Evolutionary conservation across 1,140 invertebrate species (phyloP).

Genomic region (Dolichoris vasculosae): DNA sequence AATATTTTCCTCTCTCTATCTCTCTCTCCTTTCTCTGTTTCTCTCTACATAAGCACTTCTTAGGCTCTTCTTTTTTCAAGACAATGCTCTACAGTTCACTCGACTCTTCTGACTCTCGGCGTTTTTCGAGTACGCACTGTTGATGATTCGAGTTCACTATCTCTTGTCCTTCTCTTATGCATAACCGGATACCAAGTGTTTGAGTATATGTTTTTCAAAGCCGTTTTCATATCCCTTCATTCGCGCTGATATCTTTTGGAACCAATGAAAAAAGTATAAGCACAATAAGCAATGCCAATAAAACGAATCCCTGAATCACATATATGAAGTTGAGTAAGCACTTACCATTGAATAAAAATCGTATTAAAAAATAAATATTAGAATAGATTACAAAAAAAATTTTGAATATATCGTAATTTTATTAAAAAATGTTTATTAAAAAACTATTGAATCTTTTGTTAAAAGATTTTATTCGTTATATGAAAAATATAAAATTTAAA

Average conservation of each 20-base stretch:
- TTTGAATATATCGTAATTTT: neutral
- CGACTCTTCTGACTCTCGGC: neutral
- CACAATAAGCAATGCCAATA: neutral
- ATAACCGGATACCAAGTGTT: neutral
- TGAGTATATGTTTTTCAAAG: neutral
- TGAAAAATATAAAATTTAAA: neutral
- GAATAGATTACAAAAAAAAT: neutral
- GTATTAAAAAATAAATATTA: neutral
- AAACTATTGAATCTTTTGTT: neutral
- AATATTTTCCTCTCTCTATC: neutral
- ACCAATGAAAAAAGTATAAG: neutral
- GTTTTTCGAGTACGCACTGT: constrained; percentile 1
- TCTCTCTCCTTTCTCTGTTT: neutral
- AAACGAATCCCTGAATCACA: neutral
- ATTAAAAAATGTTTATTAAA: neutral
- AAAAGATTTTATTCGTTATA: neutral
- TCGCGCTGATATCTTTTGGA: neutral
- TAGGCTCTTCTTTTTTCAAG: neutral
- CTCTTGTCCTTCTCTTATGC: neutral
- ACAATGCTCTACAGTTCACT: neutral
- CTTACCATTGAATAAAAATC: neutral
- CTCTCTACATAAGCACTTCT: neutral
- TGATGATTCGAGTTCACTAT: neutral
- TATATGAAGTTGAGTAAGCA: neutral
- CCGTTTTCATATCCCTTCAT: neutral